Conservation (phyloP, 2,797 vertebrate species). For the Liparis tanakae region DNA sequence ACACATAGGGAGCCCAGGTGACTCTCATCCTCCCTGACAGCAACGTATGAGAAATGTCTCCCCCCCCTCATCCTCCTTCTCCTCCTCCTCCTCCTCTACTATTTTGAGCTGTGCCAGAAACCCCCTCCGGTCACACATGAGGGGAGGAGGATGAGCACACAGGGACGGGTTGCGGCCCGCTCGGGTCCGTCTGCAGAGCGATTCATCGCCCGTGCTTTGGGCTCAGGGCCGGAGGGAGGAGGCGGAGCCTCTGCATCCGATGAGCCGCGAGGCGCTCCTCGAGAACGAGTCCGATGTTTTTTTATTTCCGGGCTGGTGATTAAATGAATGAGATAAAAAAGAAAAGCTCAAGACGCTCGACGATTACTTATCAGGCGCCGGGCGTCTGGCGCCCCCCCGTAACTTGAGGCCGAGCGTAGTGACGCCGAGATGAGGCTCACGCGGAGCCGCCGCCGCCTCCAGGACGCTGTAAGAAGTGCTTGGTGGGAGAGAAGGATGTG, state of each 20-base stretch:
- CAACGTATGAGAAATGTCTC: too few species aligned
- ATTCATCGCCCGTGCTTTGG: constrained; percentile 65
- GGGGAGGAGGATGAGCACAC: too few species aligned
- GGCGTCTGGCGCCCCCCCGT: constrained; percentile 30
- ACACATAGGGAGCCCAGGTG: constrained; percentile 38
- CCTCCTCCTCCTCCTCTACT: too few species aligned
- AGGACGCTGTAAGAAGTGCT: constrained; percentile 2
- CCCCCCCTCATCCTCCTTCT: too few species aligned
- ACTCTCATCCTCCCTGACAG: constrained; percentile 33
- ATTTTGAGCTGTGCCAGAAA: too few species aligned
- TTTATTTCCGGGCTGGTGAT: constrained; percentile 62
- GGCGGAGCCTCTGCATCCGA: constrained; percentile 55
- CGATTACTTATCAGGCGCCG: constrained; percentile 54
- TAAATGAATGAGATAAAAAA: constrained; percentile 65
- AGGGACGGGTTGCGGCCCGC: too few species aligned
- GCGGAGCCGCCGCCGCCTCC: neutral
- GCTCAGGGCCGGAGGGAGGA: constrained; percentile 56
- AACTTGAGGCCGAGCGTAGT: constrained; percentile 47
- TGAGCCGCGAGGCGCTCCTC: constrained; percentile 58
- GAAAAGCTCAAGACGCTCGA: constrained; percentile 59
- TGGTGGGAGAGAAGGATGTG: too few species aligned
- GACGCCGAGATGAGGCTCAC: constrained; percentile 5
- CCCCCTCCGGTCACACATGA: constrained; percentile 40
- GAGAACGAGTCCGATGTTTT: constrained; percentile 56
- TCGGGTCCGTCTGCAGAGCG: constrained; percentile 59